Conservation (phyloP, 2,797 vertebrate genomes). For the Xerus rutilus region DNA sequence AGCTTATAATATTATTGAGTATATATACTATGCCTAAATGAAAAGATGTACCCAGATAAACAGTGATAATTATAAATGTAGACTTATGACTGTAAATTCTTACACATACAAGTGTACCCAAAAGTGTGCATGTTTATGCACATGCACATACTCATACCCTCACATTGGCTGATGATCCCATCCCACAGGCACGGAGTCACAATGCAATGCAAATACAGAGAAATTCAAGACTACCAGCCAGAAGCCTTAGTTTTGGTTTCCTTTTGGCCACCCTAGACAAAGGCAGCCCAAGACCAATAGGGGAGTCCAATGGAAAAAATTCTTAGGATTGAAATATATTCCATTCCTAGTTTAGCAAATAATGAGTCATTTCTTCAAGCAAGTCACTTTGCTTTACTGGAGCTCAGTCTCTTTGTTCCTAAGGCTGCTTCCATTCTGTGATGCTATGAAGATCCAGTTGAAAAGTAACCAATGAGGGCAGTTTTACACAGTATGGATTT, state of each 20-base stretch:
- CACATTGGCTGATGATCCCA: not conserved
- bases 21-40: constrained; percentile 23
- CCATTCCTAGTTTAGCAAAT: constrained; percentile 7
- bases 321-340: not conserved
- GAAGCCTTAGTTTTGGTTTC: constrained; percentile 44
- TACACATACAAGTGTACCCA: not conserved
- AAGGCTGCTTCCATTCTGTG: constrained; percentile 35
- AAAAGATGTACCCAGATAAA: constrained; percentile 36
- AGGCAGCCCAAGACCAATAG: not conserved
- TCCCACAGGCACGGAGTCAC: not conserved
- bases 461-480: not conserved
- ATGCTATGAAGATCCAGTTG: not conserved
- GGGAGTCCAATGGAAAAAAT: not conserved
- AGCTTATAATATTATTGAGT: constrained; percentile 56
- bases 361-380: constrained; percentile 52
- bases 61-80: not conserved
- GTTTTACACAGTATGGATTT: not conserved
- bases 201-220: constrained; percentile 41
- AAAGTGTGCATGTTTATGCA: not conserved
- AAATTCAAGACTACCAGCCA: constrained; percentile 10
- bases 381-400: not conserved
- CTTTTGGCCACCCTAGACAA: not conserved
- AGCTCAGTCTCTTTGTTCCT: constrained; percentile 34
- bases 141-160: not conserved
- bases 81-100: not conserved